A percentile compares a stretch with the other conserved stretches of the same genome.
Evolutionary conservation across 2,113 vertebrate genomes (phyloP).

Genomic region (Percina caprodes): DNA sequence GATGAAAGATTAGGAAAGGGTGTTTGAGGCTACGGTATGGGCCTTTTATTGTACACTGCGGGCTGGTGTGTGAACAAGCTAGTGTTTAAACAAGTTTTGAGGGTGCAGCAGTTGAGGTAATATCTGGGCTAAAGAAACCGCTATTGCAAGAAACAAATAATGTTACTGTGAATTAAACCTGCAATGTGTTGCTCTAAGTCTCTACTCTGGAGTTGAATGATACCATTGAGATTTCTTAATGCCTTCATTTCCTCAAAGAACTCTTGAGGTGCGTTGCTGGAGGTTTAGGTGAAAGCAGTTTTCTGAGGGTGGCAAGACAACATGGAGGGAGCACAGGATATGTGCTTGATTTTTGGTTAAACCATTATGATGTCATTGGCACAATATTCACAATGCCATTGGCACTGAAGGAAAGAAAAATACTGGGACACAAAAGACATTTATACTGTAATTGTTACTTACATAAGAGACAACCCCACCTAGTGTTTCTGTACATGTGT

Average conservation of each 20-base stretch:
- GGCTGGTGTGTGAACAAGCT: background rate
- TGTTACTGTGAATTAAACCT: background rate
- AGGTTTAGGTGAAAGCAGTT: slow-evolving; percentile 43
- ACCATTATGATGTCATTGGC: background rate
- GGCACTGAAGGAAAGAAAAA: background rate
- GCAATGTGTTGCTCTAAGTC: background rate
- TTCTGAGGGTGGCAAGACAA: slow-evolving; percentile 1
- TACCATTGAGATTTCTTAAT: slow-evolving; percentile 12
- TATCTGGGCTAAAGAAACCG: background rate
- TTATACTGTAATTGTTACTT: slow-evolving; percentile 1
- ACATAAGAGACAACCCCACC: slow-evolving; percentile 29
- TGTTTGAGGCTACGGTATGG: background rate
- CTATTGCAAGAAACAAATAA: background rate
- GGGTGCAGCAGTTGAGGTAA: background rate
- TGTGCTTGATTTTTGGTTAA: background rate
- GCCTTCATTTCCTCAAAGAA: background rate
- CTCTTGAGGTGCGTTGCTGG: background rate
- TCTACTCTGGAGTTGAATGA: slow-evolving; percentile 15
- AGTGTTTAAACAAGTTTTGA: background rate
- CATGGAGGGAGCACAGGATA: background rate
- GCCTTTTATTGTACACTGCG: background rate
- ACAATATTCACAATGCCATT: background rate
- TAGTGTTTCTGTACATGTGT: slow-evolving; percentile 9
- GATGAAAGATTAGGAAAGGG: slow-evolving; percentile 43
- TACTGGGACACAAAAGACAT: background rate